Conservation (phyloP, 2,888 invertebrate genomes). For the Scaptomyza flava region DNA sequence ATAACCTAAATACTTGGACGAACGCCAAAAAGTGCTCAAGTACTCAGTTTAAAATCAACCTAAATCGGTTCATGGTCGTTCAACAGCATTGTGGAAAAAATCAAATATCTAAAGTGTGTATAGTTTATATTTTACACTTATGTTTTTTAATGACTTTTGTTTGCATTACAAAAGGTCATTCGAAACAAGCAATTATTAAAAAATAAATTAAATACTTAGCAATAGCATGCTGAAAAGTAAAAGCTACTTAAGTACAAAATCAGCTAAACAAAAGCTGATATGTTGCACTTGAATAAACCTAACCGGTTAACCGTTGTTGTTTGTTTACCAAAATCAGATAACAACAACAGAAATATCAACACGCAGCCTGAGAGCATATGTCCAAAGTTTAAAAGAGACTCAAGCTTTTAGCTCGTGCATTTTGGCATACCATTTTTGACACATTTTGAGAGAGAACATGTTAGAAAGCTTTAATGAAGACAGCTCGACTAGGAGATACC, state of each 20-base stretch:
- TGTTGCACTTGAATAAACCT: slow-evolving; percentile 24
- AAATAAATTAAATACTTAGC: slow-evolving; percentile 14
- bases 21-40: slow-evolving; percentile 42
- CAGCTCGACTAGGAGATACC: no score
- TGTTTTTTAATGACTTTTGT: not conserved
- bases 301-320: slow-evolving; percentile 55
- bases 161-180: not conserved
- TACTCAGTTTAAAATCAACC: slow-evolving; percentile 7
- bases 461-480: no score
- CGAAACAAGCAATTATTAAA: not conserved
- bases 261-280: slow-evolving; percentile 23
- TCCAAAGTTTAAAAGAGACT: slow-evolving; percentile 13
- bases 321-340: slow-evolving; percentile 64
- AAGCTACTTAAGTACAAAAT: slow-evolving; percentile 18
- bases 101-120: not conserved
- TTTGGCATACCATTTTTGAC: slow-evolving; percentile 1
- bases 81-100: slow-evolving; percentile 1
- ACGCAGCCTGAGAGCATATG: slow-evolving; percentile 3
- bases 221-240: slow-evolving; percentile 22
- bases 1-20: slow-evolving; percentile 47
- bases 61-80: slow-evolving; percentile 40
- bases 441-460: not conserved
- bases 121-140: not conserved
- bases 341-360: slow-evolving; percentile 11
- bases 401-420: not conserved